Conservation (phyloP, 2,113 vertebrate species). For the Chitala chitala region DNA sequence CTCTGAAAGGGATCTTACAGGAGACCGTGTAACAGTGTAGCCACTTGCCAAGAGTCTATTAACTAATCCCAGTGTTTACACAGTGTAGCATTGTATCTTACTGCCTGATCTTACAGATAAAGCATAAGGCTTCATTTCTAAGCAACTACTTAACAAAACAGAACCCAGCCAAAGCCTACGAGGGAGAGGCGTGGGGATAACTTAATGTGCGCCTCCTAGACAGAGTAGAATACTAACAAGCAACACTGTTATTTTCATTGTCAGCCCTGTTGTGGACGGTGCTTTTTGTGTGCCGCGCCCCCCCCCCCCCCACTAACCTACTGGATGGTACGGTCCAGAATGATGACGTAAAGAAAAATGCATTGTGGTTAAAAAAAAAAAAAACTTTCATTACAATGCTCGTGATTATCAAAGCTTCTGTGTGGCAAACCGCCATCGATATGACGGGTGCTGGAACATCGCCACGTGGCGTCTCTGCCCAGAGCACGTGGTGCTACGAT, state of each 20-base stretch:
- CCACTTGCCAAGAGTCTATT: conserved; percentile 26
- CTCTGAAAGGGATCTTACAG: neutral
- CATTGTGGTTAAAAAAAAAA: too few species aligned
- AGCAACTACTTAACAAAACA: conserved; percentile 32
- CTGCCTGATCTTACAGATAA: conserved; percentile 12
- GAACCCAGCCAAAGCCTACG: neutral
- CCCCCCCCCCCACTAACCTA: too few species aligned
- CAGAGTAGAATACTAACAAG: neutral
- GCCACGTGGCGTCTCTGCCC: too few species aligned
- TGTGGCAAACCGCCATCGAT: too few species aligned
- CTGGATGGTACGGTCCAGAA: too few species aligned
- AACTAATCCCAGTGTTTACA: conserved; percentile 31
- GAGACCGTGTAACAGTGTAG: neutral
- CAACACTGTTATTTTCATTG: neutral
- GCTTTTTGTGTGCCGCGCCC: too few species aligned
- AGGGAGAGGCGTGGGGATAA: neutral
- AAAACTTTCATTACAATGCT: too few species aligned
- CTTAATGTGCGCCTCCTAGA: neutral
- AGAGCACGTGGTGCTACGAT: too few species aligned
- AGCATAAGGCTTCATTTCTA: conserved; percentile 26
- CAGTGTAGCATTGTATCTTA: conserved; percentile 3
- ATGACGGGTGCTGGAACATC: too few species aligned
- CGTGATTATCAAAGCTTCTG: too few species aligned
- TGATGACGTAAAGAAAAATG: too few species aligned
- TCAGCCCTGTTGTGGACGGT: too few species aligned